Conservation (phyloP, 2,113 vertebrate species). For the Spizaetus ornatus region DNA sequence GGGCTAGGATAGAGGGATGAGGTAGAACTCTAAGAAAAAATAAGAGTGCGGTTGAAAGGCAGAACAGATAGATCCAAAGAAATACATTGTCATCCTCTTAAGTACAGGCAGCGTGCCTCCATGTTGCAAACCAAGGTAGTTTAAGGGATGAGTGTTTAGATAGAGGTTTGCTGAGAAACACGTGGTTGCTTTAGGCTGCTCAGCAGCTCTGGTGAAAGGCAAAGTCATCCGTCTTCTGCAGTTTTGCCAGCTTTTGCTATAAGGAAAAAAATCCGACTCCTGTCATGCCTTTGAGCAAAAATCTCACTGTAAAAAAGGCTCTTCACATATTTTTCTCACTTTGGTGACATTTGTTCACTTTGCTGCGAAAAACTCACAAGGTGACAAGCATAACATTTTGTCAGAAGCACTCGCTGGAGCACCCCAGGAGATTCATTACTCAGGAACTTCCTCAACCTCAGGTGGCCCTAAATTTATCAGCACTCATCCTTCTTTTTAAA, state of each 20-base stretch:
- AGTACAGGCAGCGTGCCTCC: too few species aligned
- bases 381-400: constrained; percentile 4
- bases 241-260: neutral
- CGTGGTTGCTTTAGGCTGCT: neutral
- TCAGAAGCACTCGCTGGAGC: neutral
- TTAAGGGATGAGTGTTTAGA: neutral
- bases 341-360: constrained; percentile 5
- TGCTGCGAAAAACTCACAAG: constrained; percentile 7
- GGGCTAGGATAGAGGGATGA: neutral
- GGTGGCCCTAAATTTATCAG: neutral
- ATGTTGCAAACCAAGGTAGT: neutral
- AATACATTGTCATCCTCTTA: neutral
- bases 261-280: neutral
- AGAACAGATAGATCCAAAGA: neutral
- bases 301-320: neutral
- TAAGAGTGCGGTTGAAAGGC: neutral
- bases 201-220: neutral
- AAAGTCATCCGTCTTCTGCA: neutral
- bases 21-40: neutral
- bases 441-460: constrained; percentile 29
- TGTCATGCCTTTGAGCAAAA: neutral
- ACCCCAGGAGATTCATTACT: constrained; percentile 18
- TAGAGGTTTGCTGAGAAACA: neutral
- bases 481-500: constrained; percentile 7
- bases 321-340: constrained; percentile 22